Base-by-base conservation (phyloP, 2,888 invertebrate genomes). In the Acanthosepion lycidas region DNA sequence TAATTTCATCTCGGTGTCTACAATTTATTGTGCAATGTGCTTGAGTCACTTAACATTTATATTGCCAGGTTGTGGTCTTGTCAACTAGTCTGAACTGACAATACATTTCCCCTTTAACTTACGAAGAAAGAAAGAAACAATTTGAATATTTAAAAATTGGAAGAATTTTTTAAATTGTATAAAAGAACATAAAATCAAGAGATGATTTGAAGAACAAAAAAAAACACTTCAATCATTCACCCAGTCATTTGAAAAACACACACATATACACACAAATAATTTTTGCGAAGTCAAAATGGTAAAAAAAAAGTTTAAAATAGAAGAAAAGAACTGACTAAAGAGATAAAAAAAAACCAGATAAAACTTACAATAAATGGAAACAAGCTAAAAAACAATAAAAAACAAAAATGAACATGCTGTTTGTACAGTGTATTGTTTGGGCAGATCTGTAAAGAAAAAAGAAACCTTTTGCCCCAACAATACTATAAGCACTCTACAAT, bases 21-120 rank as follows among this genome's bases (percentile, higher is more conserved):
- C 78, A 78, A 53, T 53, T 93, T 49, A 93, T 49, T 51, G 93
- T 93, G 93, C 49, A 49, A 93, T 93, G 93, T 53, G 93, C 93
- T 93, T 51, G 93, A 93, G 93, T 93, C 53, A 93, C 53, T 93
- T 93, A 53, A 93, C 49, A 93, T 49, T n/a, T 53, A 48, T 93
- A 93, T 93, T 93, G 93, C 93, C 93, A 53, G 93, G 93, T 93
- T 93, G 93, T 93, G 93, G 93, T 93, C 93, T 51, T 93, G 93
- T 93, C 93, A 93, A 93, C 93, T 93, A 93, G 93, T 93, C 53
- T 93, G 93, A 93, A 93, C 49, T 49, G 93, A 93, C 93, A 93
- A 93, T 93, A 28, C 53, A 53, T 93, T 93, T 93, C 28, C 51
- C 53, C 33, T 53, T n/a, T 93, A 53, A 93, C 93, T 93, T 93